Evolutionary conservation across 1,140 invertebrate genomes (phyloP), one percentile per base, ranked within the genome.

Genomic region (Lasaia peninsularis): DNA sequence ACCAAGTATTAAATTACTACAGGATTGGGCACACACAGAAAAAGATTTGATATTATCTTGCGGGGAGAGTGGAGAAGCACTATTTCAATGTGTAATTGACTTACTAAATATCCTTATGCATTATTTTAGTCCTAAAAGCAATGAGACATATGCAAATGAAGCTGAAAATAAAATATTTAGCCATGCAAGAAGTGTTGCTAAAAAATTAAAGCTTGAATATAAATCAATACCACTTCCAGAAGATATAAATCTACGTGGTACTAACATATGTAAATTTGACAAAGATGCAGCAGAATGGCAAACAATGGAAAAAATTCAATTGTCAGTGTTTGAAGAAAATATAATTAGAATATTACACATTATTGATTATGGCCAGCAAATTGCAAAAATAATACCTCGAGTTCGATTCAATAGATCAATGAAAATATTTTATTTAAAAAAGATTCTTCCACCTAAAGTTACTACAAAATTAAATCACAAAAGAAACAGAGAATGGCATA

Each of bases 281-380:
- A 93, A 95, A 60, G 91, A 92, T 55, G 87, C 91, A 20, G 80
- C 95, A 1, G 91, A 95, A 70, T 95, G 94, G 94, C 89, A 92
- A 49, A 79, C 91, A 8, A 78, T 91, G 35, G 91, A 92, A 6
- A 90, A 90, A 60, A 89, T 93, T 37, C 92, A 90, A 51, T 74
- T 81, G 12, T 71, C 86, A 32, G 66, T 87, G 0, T 89, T 90
- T 61, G 94, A 95, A 71, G 93, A 94, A 73, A 91, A 92, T 16
- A 78, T 94, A 14, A 75, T 95, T 21, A 91, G 94, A 65, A 91
- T 92, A 16, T 80, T 93, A 32, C 94, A 94, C 75, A 90, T 96
- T 56, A 84, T 94, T n/a, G 90, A 93, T 53, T 95, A 95, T 85
- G 94, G 94, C 2, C 91, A 93, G 70, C 92, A 92, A 69, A 91